Evolutionary conservation across 1,140 invertebrate genomes (phyloP).

Genomic region (Tetramorium parvispinum): DNA sequence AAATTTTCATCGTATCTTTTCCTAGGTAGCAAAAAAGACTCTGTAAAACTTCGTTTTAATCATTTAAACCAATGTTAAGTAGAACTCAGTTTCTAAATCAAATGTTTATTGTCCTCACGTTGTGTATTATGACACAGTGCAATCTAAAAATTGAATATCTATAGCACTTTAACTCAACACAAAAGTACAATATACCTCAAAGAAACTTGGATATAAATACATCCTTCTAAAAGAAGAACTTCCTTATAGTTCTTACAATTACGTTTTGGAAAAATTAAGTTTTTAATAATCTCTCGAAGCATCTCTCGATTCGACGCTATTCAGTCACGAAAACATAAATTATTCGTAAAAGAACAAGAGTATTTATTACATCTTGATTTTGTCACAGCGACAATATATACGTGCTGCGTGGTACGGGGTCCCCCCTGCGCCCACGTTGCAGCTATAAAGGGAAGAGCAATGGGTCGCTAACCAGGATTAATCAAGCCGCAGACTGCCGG

Average conservation of each 20-base stretch:
- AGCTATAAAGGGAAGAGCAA: conserved; percentile 32
- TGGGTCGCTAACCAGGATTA: conserved; percentile 47
- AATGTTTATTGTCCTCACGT: background rate
- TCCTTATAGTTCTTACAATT: background rate
- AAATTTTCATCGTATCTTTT: background rate
- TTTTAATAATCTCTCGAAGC: background rate
- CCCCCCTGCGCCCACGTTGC: conserved; percentile 16
- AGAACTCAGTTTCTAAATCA: background rate
- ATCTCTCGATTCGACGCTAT: no score
- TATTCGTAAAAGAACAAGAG: no score
- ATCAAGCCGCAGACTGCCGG: conserved; percentile 43
- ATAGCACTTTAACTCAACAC: background rate
- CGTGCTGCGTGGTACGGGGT: background rate
- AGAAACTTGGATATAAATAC: background rate
- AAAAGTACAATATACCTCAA: background rate
- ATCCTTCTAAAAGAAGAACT: background rate
- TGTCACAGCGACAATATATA: background rate
- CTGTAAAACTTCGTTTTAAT: background rate
- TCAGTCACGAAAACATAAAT: background rate
- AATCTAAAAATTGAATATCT: background rate
- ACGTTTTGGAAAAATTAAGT: background rate
- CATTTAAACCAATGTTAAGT: background rate
- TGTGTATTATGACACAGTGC: background rate
- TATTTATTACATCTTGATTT: background rate
- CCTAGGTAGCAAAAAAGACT: background rate